These are phyloP conservation scores for Dione juno DNA, from an alignment of 2,888 invertebrate species.

Conservation along the genomic window DNA sequence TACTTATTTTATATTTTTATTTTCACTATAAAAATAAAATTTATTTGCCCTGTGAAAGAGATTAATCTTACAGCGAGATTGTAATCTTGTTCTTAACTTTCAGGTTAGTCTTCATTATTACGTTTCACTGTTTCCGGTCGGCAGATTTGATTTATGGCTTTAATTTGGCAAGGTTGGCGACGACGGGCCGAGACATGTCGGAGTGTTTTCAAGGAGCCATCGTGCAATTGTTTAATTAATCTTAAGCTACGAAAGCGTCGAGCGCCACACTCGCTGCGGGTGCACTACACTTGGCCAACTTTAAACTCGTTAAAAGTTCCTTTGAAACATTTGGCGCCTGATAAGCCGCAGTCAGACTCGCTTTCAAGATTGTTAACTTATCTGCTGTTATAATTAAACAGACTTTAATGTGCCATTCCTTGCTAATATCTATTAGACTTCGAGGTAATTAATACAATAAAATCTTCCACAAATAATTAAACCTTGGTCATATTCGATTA, in stretches of 20 bases:
- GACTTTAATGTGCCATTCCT: conserved; percentile 63
- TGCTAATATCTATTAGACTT: conserved; percentile 49
- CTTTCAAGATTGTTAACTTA: conserved; percentile 80
- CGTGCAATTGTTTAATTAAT: conserved; percentile 84
- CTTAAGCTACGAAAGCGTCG: conserved; percentile 75
- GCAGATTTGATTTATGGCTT: conserved; percentile 81
- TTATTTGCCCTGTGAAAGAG: conserved; percentile 51
- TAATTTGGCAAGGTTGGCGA: conserved; percentile 83
- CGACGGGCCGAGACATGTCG: conserved; percentile 83
- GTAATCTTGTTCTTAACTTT: conserved; percentile 58
- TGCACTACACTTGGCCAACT: conserved; percentile 81
- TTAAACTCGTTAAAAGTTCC: conserved; percentile 84
- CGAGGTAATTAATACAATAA: conserved; percentile 35
- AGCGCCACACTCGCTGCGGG: conserved; percentile 59
- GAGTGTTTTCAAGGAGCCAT: conserved; percentile 83
- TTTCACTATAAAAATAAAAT: conserved; percentile 5
- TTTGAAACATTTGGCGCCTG: conserved; percentile 82
- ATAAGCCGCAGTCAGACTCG: conserved; percentile 81
- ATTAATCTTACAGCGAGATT: conserved; percentile 60
- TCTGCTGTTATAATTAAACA: conserved; percentile 80
- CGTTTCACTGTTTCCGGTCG: conserved; percentile 76
- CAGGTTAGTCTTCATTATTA: conserved; percentile 75
- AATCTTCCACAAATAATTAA: conserved; percentile 18
- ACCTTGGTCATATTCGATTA: background rate
- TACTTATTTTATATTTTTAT: background rate